Percentiles rank a stretch among this genome's conserved stretches.
phyloP scores from a whole-genome alignment of 2,888 invertebrate genomes.

The Macaria notata region DNA sequence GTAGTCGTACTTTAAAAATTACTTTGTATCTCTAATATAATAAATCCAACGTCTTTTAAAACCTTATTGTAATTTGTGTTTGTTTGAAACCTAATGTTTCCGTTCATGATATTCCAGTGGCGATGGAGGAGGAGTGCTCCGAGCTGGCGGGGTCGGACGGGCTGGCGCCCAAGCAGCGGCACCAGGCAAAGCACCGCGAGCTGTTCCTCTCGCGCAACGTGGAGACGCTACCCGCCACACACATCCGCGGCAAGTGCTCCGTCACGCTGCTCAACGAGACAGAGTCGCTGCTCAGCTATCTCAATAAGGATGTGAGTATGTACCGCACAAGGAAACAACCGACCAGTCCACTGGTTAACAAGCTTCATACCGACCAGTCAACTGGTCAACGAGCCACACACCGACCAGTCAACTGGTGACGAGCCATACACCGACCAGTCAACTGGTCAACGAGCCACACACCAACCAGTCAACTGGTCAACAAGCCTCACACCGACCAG shows the following conservation, averaged over 20 bases:
- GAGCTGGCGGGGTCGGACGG: conserved; percentile 84
- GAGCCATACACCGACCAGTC: no score
- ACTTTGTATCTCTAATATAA: no score
- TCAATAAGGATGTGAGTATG: conserved; percentile 95
- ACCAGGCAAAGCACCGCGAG: conserved; percentile 98
- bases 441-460: no score
- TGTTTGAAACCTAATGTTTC: background rate
- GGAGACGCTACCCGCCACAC: conserved; percentile 98
- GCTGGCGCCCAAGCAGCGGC: conserved; percentile 92
- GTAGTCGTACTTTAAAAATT: no score
- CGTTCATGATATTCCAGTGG: conserved; percentile 70
- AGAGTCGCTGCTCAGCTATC: conserved; percentile 97
- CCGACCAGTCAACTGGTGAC: no score
- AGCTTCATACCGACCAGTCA: no score
- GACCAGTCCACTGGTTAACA: no score
- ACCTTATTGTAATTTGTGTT: no score
- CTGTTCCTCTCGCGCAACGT: conserved; percentile 98
- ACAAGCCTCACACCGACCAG: no score
- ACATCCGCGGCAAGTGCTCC: conserved; percentile 99
- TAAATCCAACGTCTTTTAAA: no score
- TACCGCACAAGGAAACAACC: conserved; percentile 50
- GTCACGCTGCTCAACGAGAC: conserved; percentile 99
- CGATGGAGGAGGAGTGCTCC: conserved; percentile 86
- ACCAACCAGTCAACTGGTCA: no score
- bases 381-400: no score